Evolutionary conservation across 2,113 vertebrate genomes (phyloP).

Genomic region (Dipodomys ordii): DNA sequence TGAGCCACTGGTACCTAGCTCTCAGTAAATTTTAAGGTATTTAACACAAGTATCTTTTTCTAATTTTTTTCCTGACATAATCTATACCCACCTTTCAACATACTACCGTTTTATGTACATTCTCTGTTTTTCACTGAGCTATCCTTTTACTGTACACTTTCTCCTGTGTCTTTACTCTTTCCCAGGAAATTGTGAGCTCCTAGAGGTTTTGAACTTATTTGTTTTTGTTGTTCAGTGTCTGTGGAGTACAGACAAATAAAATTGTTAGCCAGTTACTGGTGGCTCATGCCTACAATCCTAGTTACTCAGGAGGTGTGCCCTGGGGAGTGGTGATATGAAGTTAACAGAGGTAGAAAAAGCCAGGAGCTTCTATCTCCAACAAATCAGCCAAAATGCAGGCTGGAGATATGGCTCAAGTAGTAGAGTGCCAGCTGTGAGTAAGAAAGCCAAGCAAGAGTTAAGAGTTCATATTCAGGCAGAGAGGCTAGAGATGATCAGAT

Average conservation of each 20-base stretch:
- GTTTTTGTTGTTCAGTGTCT: slow-evolving; percentile 22
- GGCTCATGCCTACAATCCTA: too few species aligned
- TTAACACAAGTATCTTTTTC: slow-evolving; percentile 21
- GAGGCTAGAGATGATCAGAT: not conserved
- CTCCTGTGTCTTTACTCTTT: slow-evolving; percentile 1
- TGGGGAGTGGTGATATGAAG: not conserved
- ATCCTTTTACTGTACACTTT: slow-evolving; percentile 10
- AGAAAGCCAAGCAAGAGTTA: too few species aligned
- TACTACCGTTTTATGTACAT: not conserved
- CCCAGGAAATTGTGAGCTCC: slow-evolving; percentile 18
- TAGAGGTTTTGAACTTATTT: slow-evolving; percentile 29
- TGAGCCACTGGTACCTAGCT: not conserved
- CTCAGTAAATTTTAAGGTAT: slow-evolving; percentile 39
- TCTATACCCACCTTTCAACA: slow-evolving; percentile 32
- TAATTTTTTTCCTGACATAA: not conserved
- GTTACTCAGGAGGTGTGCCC: not conserved
- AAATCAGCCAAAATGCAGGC: too few species aligned
- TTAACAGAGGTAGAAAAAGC: too few species aligned
- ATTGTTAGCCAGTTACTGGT: too few species aligned
- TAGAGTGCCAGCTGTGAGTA: too few species aligned
- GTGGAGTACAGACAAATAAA: slow-evolving; percentile 6
- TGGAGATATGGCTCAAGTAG: too few species aligned
- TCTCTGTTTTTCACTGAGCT: not conserved
- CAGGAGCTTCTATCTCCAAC: too few species aligned
- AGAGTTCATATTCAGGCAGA: not conserved